Evolutionary conservation across 2,888 invertebrate genomes (phyloP), one percentile per base, ranked within the genome.

Genomic region (Eristalis tenax): DNA sequence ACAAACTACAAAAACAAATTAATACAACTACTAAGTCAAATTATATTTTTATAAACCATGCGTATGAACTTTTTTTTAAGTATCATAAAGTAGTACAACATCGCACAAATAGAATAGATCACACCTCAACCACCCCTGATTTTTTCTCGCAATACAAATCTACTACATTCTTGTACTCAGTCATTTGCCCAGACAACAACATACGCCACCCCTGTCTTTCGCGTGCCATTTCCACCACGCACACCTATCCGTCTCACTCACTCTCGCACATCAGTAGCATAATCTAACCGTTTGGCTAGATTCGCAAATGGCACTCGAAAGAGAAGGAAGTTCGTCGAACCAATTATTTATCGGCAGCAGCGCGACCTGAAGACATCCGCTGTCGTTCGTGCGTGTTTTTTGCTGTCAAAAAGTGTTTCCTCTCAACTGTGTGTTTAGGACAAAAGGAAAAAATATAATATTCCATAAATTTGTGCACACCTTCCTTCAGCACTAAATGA

Each of bases 311-410:
- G 64, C 65, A 87, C 68, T 68, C 63, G 87, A 87, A 80, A 83
- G 83, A 69, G 83, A 87, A 38, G 26, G 57, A 40, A 65, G 32
- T 64, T 40, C 35, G 61, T 22, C 64, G 56, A 76, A 81, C 40
- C 76, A 81, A 65, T 82, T 83, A 87, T 83, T 87, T 83, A 87
- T 83, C 65, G 76, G 59, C 87, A 87, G 87, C 79, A 87, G 79
- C 71, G 75, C 83, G 78, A 83, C 70, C 63, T 35, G 50, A 66
- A 35, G 83, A 79, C 87, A 83, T 71, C 61, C 71, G 78, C 76
- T 57, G 73, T 83, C 87, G 76, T 76, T 76, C 79, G 83, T 80
- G 83, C 75, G 87, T 83, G 79, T 86, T 43, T 43, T 50, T 50
- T 64, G 76, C 82, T 82, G 76, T 76, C 76, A 82, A 71, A 65